Evolutionary conservation across 37 sponge, comb jelly and placozoan genomes (phyloP).

Genomic region (Spongilla lacustris): DNA sequence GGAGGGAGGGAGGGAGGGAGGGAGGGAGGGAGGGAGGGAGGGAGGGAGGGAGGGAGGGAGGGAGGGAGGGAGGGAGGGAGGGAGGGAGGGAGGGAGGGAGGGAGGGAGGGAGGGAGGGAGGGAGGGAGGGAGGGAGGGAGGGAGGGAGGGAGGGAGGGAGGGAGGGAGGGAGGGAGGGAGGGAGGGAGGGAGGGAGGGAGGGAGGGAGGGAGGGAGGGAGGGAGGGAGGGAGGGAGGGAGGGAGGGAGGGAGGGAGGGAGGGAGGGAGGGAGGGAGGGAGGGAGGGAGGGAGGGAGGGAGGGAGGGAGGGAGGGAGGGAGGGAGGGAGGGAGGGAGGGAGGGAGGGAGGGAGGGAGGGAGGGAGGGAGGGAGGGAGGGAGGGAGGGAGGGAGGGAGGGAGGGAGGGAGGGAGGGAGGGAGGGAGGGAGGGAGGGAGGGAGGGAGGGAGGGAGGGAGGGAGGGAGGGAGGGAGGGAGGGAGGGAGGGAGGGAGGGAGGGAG

Average conservation of each 20-base stretch:
- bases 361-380: background rate
- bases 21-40: conserved; percentile 13
- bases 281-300: background rate
- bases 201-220: background rate
- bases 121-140: background rate
- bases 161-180: background rate
- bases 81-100: background rate
- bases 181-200: background rate
- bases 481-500: conserved; percentile 8
- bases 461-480: background rate
- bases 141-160: background rate
- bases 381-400: background rate
- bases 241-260: conserved; percentile 2
- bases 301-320: background rate
- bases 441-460: background rate
- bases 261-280: background rate
- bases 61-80: background rate
- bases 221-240: conserved; percentile 13
- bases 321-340: background rate
- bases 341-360: background rate
- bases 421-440: background rate
- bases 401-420: background rate
- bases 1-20: background rate
- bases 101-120: background rate
- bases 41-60: conserved; percentile 2